A percentile compares a stretch with the other conserved stretches of the same genome.
Evolutionary conservation across 2,888 invertebrate species (phyloP).

Genomic region (Andrena camellia): DNA sequence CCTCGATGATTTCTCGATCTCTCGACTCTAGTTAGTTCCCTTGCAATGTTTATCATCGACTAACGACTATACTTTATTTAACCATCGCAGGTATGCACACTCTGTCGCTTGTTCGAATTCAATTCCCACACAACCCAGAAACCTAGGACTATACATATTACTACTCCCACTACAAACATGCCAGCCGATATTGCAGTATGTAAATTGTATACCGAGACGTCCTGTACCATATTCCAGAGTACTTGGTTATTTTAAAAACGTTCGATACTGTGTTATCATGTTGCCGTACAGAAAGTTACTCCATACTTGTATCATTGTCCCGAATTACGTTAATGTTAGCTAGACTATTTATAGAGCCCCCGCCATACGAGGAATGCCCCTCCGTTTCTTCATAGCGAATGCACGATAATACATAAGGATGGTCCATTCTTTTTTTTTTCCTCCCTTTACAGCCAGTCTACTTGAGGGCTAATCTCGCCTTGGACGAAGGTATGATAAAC

Average conservation of each 20-base stretch:
- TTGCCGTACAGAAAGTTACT: constrained; percentile 25
- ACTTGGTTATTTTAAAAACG: constrained; percentile 3
- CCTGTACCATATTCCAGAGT: background rate
- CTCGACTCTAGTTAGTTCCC: constrained; percentile 40
- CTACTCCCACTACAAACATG: background rate
- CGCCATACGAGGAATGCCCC: constrained; percentile 49
- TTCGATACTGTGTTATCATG: constrained; percentile 25
- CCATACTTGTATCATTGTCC: constrained; percentile 29
- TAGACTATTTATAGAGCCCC: constrained; percentile 57
- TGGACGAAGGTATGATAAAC: constrained; percentile 91
- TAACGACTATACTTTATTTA: constrained; percentile 39
- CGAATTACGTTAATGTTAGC: constrained; percentile 55
- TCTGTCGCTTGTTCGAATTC: constrained; percentile 25
- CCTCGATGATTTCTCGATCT: constrained; percentile 43
- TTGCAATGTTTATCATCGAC: constrained; percentile 58
- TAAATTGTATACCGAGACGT: background rate
- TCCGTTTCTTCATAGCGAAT: constrained; percentile 44
- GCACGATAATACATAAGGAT: constrained; percentile 70
- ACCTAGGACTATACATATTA: background rate
- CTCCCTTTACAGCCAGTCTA: constrained; percentile 91
- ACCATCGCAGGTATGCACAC: constrained; percentile 36
- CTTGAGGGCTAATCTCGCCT: constrained; percentile 89
- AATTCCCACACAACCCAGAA: constrained; percentile 26
- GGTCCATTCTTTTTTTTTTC: constrained; percentile 73
- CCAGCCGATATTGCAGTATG: background rate